These are phyloP conservation scores for Labeo catla DNA, from an alignment of 2,113 vertebrate genomes.

Conservation along the genomic window DNA sequence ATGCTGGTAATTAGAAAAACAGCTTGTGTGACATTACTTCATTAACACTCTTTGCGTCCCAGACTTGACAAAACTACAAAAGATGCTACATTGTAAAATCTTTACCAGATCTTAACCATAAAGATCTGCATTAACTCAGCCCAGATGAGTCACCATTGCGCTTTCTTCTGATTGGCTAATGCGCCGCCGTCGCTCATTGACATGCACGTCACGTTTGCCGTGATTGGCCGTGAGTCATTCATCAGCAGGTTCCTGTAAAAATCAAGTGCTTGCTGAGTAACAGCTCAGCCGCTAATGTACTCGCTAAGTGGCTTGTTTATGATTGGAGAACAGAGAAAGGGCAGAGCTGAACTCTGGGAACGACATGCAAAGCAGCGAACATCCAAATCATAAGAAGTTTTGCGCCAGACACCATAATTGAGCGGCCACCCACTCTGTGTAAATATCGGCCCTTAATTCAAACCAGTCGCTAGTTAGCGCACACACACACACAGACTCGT, in stretches of 20 bases:
- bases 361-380: conserved; percentile 28
- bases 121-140: not conserved
- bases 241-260: not conserved
- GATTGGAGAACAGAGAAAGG: not conserved
- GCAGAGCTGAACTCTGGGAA: conserved; percentile 28
- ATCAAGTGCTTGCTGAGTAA: not conserved
- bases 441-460: conserved; percentile 5
- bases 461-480: not conserved
- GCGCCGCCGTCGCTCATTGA: not conserved
- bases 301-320: conserved; percentile 6
- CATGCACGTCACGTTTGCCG: not conserved
- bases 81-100: not conserved
- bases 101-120: not conserved
- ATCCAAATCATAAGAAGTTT: conserved; percentile 43
- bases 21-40: not conserved
- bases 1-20: not conserved
- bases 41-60: not conserved
- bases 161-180: not conserved
- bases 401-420: conserved; percentile 3
- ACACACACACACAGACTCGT: not conserved
- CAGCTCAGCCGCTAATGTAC: not conserved
- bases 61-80: not conserved
- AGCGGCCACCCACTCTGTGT: conserved; percentile 1
- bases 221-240: not conserved
- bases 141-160: not conserved